These are phyloP conservation scores for Lochmaea capreae DNA, from an alignment of 2,888 invertebrate species.

Conservation along the genomic window DNA sequence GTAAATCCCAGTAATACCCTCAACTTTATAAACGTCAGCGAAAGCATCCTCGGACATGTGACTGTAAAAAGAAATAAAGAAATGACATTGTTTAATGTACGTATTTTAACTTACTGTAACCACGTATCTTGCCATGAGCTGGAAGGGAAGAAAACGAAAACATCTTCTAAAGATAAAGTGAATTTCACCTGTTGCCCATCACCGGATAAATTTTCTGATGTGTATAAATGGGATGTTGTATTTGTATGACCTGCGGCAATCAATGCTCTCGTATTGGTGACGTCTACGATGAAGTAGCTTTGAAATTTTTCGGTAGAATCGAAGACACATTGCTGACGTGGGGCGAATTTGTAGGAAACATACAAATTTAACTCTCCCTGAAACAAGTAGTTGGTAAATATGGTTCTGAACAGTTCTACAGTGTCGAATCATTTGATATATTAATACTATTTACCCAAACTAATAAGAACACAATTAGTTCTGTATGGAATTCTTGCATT, in stretches of 20 bases:
- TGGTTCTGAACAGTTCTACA: too few species aligned
- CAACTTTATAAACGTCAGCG: constrained; percentile 88
- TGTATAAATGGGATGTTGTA: constrained; percentile 80
- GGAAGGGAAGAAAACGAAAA: constrained; percentile 87
- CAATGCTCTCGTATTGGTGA: constrained; percentile 82
- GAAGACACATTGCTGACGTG: constrained; percentile 80
- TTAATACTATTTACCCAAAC: too few species aligned
- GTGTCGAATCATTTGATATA: too few species aligned
- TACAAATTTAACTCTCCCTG: constrained; percentile 69
- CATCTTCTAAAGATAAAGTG: constrained; percentile 80
- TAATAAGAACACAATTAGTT: too few species aligned
- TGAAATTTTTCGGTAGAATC: constrained; percentile 74
- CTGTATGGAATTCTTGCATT: too few species aligned
- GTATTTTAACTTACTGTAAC: constrained; percentile 76
- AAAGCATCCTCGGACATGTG: constrained; percentile 84
- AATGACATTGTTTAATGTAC: constrained; percentile 1
- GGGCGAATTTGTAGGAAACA: constrained; percentile 80
- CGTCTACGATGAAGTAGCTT: constrained; percentile 87
- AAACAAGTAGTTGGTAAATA: constrained; percentile 18
- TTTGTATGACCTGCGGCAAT: constrained; percentile 85
- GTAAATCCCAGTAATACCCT: constrained; percentile 88
- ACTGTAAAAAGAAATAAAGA: constrained; percentile 63
- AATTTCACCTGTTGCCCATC: constrained; percentile 73
- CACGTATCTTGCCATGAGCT: constrained; percentile 84
- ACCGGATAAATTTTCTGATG: constrained; percentile 75